Evolutionary conservation across 2,888 invertebrate genomes (phyloP), one percentile per base, ranked within the genome.

Genomic region (Smittia sp.): DNA sequence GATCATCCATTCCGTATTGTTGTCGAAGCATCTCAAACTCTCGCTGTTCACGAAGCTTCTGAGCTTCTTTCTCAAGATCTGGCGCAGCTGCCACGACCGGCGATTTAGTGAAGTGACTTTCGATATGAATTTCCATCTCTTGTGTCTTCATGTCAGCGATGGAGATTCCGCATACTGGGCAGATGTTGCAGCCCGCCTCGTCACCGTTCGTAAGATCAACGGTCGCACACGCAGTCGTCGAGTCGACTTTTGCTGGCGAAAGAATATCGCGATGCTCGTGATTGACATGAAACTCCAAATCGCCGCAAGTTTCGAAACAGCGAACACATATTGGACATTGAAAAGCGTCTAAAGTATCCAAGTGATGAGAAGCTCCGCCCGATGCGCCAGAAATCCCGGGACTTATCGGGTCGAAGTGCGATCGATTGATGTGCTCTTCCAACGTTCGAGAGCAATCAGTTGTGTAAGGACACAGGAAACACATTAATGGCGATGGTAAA

Each of bases 1-100:
- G 91, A 79, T 92, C 91, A 79, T 93, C 93, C 94, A 94, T 94
- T 1, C 94, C 94, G 78, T 93, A 94, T 80, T 93, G 92, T 1
- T 92, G 93, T 86, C 89, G 78, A 41, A 93, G 80, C 81, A 92
- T 82, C 78, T 92, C 91, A 80, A 93, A 93, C 80, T 93, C 93
- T 63, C 89, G 86, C 78, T 92, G 90, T 78, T 93, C 93, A 24
- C 91, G 84, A 76, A 88, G 85, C 76, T 87, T 86, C 77, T 90
- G 86, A 0, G 90, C 91, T 79, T 91, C 90, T 75, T 86, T 84
- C 75, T 89, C 85, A 54, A 78, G 81, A 74, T 79, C 78, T 0
- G 80, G 77, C 78, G 83, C 84, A 4, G 11, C 62, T 1, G 73
- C 15, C 22, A 73, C 74, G 32, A 74, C 75, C 7, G 78, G 78